A percentile compares a stretch with the other conserved stretches of the same genome.
phyloP scores from a whole-genome alignment of 2,888 invertebrate genomes.

The Rhingia rostrata region DNA sequence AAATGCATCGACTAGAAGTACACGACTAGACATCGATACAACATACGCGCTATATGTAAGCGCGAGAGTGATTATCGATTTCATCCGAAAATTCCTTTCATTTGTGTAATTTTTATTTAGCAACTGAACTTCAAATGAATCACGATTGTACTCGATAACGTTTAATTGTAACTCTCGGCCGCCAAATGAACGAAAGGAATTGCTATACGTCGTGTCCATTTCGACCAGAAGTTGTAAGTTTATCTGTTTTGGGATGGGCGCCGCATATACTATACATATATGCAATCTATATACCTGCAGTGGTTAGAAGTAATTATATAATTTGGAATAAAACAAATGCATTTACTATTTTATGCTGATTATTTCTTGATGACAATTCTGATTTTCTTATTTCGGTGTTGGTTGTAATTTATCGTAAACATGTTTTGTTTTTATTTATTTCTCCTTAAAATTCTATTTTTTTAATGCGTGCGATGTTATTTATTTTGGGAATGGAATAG shows the following conservation, averaged over 20 bases:
- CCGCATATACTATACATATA: conserved; percentile 10
- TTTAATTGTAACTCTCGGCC: conserved; percentile 59
- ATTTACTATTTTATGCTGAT: conserved; percentile 10
- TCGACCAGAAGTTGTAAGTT: not conserved
- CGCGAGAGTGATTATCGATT: conserved; percentile 37
- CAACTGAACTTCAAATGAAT: conserved; percentile 64
- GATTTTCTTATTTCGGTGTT: conserved; percentile 9
- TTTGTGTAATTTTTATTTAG: conserved; percentile 54
- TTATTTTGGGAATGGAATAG: conserved; percentile 44
- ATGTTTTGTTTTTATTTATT: conserved; percentile 35
- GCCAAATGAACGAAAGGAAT: conserved; percentile 61
- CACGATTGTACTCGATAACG: conserved; percentile 61
- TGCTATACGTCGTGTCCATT: conserved; percentile 41
- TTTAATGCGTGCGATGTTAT: conserved; percentile 52
- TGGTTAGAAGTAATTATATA: conserved; percentile 51
- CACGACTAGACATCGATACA: conserved; percentile 24
- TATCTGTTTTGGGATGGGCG: not conserved
- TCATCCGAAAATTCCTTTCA: conserved; percentile 56
- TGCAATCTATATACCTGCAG: conserved; percentile 1
- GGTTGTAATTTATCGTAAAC: conserved; percentile 33
- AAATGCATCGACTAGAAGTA: conserved; percentile 60
- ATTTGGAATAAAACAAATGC: conserved; percentile 56
- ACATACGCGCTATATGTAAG: conserved; percentile 46
- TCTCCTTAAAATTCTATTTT: conserved; percentile 39
- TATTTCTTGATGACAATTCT: conserved; percentile 26